Conservation (phyloP, 2,113 vertebrate species). For the Vulpes vulpes region DNA sequence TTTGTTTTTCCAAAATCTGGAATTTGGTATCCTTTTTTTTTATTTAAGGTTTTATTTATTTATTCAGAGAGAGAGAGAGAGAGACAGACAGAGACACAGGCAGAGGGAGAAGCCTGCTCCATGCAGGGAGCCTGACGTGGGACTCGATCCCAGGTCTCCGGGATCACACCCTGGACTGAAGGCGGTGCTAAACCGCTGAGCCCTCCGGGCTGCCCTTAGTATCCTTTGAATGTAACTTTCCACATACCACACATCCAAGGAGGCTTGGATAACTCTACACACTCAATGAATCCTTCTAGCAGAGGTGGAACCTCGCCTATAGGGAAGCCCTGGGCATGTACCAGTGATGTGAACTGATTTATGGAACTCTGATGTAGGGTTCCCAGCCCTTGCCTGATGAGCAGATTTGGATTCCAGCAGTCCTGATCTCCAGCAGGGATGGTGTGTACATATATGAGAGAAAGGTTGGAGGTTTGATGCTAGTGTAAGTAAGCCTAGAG, state of each 20-base stretch:
- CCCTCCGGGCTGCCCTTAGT: not conserved
- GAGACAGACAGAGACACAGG: no score
- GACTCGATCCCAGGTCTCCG: no score
- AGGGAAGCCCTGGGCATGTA: not conserved
- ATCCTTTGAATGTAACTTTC: not conserved
- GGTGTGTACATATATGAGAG: rapidly evolving
- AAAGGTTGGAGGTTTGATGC: not conserved
- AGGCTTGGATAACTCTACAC: not conserved
- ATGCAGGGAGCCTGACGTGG: no score
- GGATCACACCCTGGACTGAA: no score
- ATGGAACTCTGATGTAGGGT: not conserved
- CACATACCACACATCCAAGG: not conserved
- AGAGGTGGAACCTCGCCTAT: not conserved
- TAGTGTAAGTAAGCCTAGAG: not conserved
- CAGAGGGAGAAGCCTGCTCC: no score
- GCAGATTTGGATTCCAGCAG: not conserved
- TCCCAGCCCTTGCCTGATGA: not conserved
- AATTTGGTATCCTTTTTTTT: not conserved
- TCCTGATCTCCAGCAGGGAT: not conserved
- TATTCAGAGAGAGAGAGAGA: no score
- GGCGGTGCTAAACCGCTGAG: no score
- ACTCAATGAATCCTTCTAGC: not conserved
- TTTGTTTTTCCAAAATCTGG: not conserved
- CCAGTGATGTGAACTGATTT: not conserved
- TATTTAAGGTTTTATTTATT: no score